Conservation (phyloP, 2,797 vertebrate genomes). For the Paguma larvata region DNA sequence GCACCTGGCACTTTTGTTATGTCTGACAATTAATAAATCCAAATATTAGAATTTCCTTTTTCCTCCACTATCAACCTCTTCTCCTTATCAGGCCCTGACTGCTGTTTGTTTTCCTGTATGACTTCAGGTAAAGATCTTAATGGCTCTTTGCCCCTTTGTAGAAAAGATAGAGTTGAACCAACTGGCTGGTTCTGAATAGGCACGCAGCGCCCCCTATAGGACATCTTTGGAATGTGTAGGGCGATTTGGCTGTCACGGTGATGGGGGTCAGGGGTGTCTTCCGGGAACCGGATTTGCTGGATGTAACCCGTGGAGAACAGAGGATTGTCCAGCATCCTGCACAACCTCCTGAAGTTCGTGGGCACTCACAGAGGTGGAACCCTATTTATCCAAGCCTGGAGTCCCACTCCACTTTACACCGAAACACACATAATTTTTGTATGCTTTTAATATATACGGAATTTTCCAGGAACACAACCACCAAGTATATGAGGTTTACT, state of each 20-base stretch:
- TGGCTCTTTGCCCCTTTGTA: neutral
- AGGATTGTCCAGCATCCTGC: neutral
- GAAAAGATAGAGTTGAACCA: neutral
- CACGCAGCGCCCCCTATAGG: neutral
- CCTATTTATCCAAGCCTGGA: slow-evolving; percentile 15
- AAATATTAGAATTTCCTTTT: slow-evolving; percentile 6
- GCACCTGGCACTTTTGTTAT: neutral
- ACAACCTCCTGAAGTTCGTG: neutral
- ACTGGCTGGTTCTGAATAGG: neutral
- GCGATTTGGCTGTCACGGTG: neutral
- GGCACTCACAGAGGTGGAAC: neutral
- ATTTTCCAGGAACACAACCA: slow-evolving; percentile 34
- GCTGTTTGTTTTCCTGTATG: neutral
- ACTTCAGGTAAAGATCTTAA: neutral
- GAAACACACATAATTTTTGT: slow-evolving; percentile 16
- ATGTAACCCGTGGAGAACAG: neutral
- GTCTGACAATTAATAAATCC: neutral
- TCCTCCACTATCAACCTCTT: neutral
- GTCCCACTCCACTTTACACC: slow-evolving; percentile 1
- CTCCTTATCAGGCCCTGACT: neutral
- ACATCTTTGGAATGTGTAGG: neutral
- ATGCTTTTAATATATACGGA: slow-evolving; percentile 29
- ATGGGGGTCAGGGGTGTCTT: neutral
- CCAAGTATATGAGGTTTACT: neutral
- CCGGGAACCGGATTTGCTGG: neutral